A percentile compares a stretch with the other conserved stretches of the same genome.
Evolutionary conservation across 1,140 invertebrate species (phyloP).

Genomic region (Callitettix versicolor): DNA sequence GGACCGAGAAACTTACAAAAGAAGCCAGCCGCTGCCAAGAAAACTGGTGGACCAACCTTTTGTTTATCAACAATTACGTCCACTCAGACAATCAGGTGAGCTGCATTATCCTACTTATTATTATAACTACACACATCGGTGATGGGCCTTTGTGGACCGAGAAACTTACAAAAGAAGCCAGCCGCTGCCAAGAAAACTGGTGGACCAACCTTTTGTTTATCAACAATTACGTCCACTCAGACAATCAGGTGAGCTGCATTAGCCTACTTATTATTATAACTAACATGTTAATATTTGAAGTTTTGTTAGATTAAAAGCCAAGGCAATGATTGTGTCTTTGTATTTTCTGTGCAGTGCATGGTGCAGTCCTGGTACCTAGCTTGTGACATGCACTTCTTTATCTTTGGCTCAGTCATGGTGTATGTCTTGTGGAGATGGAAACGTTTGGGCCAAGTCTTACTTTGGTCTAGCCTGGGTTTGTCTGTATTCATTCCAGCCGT

Average conservation of each 20-base stretch:
- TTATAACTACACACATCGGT: conserved; percentile 38
- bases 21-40: conserved; percentile 53
- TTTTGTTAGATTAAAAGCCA: too few species aligned
- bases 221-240: conserved; percentile 67
- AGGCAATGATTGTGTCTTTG: too few species aligned
- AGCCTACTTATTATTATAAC: conserved; percentile 20
- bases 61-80: conserved; percentile 79
- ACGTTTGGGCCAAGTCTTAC: conserved; percentile 13
- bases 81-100: conserved; percentile 51
- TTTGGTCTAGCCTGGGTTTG: conserved; percentile 10
- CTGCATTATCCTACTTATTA: too few species aligned
- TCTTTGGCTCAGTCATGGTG: conserved; percentile 35
- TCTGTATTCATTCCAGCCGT: conserved; percentile 10
- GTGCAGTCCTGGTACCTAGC: conserved; percentile 43
- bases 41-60: conserved; percentile 75
- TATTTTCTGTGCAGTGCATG: conserved; percentile 44
- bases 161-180: conserved; percentile 44
- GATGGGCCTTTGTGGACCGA: conserved; percentile 55
- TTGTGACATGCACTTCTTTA: conserved; percentile 40
- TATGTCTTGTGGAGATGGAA: conserved; percentile 33
- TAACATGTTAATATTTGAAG: too few species aligned
- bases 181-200: conserved; percentile 60
- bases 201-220: conserved; percentile 76
- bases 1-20: conserved; percentile 43
- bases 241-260: conserved; percentile 53